A percentile compares a stretch with the other conserved stretches of the same genome.
Evolutionary conservation across 2,113 vertebrate species (phyloP).

Genomic region (Chrysemys picta): DNA sequence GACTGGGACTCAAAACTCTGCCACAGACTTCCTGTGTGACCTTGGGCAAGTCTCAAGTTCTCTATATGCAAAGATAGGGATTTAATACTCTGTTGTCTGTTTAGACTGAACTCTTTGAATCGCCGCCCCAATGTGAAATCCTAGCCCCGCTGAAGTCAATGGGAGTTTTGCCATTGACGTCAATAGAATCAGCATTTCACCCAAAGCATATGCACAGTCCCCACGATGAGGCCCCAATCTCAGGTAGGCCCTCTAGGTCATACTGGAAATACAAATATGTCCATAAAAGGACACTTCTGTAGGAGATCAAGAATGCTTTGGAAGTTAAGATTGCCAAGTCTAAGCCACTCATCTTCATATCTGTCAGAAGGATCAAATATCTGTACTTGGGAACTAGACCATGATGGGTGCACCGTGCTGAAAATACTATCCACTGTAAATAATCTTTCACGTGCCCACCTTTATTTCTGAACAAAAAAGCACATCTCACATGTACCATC

Average conservation of each 20-base stretch:
- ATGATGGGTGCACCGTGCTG: not conserved
- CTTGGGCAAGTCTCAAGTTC: not conserved
- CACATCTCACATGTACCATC: not conserved
- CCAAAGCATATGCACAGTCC: not conserved
- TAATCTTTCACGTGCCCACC: not conserved
- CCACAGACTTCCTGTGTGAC: not conserved
- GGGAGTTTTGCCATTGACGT: not conserved
- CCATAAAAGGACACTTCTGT: not conserved
- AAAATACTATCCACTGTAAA: fast-evolving
- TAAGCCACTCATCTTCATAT: not conserved
- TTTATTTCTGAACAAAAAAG: conserved; percentile 32
- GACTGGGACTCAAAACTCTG: not conserved
- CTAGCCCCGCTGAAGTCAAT: not conserved
- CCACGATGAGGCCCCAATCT: not conserved
- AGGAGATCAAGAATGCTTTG: not conserved
- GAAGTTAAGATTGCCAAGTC: not conserved
- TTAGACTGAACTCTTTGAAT: fast-evolving
- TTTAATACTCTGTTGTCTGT: not conserved
- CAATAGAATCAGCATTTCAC: not conserved
- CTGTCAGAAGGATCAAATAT: not conserved
- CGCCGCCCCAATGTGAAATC: fast-evolving
- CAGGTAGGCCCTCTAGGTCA: not conserved
- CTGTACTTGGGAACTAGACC: fast-evolving
- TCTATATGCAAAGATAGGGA: not conserved
- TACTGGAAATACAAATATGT: not conserved